Conservation (phyloP, 2,888 invertebrate species). For the Drosophila demipolita region DNA sequence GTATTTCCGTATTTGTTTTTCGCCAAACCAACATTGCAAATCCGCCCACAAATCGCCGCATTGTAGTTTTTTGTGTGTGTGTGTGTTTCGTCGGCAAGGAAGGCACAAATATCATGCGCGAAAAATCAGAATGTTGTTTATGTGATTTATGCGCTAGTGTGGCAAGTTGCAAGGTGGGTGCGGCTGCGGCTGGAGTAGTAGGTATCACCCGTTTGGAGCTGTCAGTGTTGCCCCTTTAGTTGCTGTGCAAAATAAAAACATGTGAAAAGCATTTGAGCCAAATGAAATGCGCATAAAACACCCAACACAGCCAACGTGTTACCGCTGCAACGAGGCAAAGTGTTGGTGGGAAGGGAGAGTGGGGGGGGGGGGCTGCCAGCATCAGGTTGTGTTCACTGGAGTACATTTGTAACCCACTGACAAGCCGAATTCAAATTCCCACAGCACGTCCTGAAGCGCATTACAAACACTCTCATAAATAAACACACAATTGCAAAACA, state of each 20-base stretch:
- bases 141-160: constrained; percentile 69
- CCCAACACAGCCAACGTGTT: constrained; percentile 29
- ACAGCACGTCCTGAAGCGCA: constrained; percentile 22
- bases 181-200: constrained; percentile 1
- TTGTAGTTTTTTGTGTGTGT: constrained; percentile 27
- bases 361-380: constrained; percentile 15
- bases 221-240: constrained; percentile 22
- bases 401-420: constrained; percentile 41
- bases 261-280: constrained; percentile 60
- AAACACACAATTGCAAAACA: constrained; percentile 54
- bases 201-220: constrained; percentile 11
- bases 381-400: constrained; percentile 11
- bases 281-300: constrained; percentile 70
- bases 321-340: neutral
- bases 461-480: constrained; percentile 58
- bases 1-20: constrained; percentile 34
- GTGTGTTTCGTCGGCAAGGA: constrained; percentile 34
- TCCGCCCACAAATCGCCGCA: constrained; percentile 47
- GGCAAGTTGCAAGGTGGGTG: neutral
- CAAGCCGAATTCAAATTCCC: constrained; percentile 25
- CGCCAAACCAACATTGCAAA: neutral
- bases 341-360: neutral
- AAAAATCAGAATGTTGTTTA: constrained; percentile 76
- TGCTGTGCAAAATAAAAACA: constrained; percentile 30
- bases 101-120: constrained; percentile 75